Conservation (phyloP, 2,113 vertebrate genomes). For the Callopanchax toddi region DNA sequence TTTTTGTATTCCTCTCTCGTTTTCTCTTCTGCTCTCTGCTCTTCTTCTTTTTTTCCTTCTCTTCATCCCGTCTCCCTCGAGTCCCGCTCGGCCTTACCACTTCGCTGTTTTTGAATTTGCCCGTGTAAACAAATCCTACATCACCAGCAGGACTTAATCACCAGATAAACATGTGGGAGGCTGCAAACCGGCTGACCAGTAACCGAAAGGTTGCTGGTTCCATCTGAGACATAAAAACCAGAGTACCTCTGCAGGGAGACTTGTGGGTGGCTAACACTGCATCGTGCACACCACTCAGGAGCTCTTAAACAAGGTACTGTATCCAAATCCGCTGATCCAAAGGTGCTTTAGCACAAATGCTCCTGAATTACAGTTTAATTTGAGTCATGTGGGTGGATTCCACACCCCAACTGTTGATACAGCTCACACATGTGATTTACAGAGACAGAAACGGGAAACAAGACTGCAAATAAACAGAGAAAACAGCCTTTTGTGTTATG, state of each 20-base stretch:
- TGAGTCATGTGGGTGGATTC: constrained; percentile 22
- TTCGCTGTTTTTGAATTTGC: constrained; percentile 25
- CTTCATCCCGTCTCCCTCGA: neutral
- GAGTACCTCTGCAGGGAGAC: constrained; percentile 12
- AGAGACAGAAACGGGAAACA: neutral
- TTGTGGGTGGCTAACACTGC: constrained; percentile 17
- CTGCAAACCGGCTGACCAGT: constrained; percentile 25
- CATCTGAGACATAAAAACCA: constrained; percentile 23
- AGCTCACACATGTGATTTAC: neutral
- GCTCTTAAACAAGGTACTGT: constrained; percentile 21
- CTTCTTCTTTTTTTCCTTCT: constrained; percentile 15
- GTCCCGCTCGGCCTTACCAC: constrained; percentile 23
- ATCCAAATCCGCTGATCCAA: constrained; percentile 10
- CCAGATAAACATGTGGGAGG: constrained; percentile 10
- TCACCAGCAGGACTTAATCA: constrained; percentile 30
- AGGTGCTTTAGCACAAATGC: constrained; percentile 11
- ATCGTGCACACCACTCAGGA: constrained; percentile 13
- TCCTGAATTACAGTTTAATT: constrained; percentile 24
- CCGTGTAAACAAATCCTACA: constrained; percentile 25
- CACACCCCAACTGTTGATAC: neutral
- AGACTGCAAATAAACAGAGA: neutral
- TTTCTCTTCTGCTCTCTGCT: constrained; percentile 9
- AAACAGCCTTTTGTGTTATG: too few relatives aligned
- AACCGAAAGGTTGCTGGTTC: constrained; percentile 21
- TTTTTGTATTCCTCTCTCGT: constrained; percentile 23